A percentile compares a stretch with the other conserved stretches of the same genome.
Conservation (phyloP, 1,140 invertebrate species). For the Drosophila rufa region DNA sequence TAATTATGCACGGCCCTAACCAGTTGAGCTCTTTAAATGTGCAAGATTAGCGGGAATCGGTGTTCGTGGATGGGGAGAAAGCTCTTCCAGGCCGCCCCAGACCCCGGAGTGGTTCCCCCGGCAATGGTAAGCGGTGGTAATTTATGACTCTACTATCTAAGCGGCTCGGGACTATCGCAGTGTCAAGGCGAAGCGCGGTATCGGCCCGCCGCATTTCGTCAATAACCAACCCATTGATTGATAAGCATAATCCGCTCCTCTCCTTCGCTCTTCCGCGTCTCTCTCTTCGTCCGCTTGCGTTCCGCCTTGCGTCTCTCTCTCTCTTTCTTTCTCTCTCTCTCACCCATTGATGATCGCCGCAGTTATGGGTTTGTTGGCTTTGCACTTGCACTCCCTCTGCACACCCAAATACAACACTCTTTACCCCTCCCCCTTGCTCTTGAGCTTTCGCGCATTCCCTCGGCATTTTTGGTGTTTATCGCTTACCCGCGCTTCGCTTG, state of each 20-base stretch:
- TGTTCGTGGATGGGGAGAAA: slow-evolving; percentile 7
- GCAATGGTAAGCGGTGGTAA: slow-evolving; percentile 16
- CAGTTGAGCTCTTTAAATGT: slow-evolving; percentile 48
- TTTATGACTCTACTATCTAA: slow-evolving; percentile 25
- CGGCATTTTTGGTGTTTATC: slow-evolving; percentile 23
- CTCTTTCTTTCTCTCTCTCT: neutral
- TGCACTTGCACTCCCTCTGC: slow-evolving; percentile 19
- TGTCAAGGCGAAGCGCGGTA: slow-evolving; percentile 24
- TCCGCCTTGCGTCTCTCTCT: neutral
- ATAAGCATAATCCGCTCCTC: slow-evolving; percentile 28
- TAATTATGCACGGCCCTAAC: slow-evolving; percentile 47
- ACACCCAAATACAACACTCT: neutral
- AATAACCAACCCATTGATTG: slow-evolving; percentile 28
- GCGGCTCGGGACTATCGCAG: slow-evolving; percentile 22
- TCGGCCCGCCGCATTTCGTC: neutral
- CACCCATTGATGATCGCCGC: slow-evolving; percentile 20
- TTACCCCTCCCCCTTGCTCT: neutral
- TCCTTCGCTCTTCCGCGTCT: slow-evolving; percentile 4
- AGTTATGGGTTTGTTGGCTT: slow-evolving; percentile 24
- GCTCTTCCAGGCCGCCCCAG: neutral
- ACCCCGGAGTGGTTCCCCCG: slow-evolving; percentile 8
- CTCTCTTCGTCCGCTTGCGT: neutral
- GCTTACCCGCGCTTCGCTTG: slow-evolving; percentile 48
- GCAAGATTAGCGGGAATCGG: slow-evolving; percentile 21
- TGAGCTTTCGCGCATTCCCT: slow-evolving; percentile 9